Evolutionary conservation across 2,797 vertebrate species (phyloP).

Genomic region (Alosa sapidissima): DNA sequence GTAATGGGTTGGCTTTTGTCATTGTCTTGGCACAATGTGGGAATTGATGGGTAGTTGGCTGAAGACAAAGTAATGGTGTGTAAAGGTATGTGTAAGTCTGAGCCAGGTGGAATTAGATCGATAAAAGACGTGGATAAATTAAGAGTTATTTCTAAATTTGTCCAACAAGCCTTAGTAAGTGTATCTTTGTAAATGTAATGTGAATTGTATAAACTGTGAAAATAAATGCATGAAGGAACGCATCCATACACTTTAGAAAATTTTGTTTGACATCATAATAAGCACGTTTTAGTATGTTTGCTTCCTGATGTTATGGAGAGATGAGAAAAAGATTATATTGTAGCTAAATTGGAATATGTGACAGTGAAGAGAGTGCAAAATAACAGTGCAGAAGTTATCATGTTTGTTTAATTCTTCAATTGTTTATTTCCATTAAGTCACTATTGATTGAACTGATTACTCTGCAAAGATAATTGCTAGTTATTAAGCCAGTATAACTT

Average conservation of each 20-base stretch:
- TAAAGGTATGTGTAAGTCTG: not conserved
- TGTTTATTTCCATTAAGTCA: constrained; percentile 16
- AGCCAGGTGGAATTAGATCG: not conserved
- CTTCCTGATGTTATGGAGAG: not conserved
- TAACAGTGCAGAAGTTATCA: constrained; percentile 11
- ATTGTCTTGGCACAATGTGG: not conserved
- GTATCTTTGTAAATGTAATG: not conserved
- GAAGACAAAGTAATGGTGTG: not conserved
- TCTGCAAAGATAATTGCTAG: constrained; percentile 34
- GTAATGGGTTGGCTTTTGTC: not conserved
- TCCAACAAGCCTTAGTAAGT: not conserved
- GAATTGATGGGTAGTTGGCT: not conserved
- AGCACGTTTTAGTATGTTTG: not conserved
- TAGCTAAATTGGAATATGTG: not conserved
- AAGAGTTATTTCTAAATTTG: not conserved
- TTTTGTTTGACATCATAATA: not conserved
- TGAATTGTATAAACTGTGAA: not conserved
- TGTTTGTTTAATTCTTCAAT: constrained; percentile 20
- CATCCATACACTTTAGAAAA: not conserved
- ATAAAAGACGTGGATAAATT: not conserved
- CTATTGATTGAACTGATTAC: constrained; percentile 30
- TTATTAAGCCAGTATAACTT: constrained; percentile 27
- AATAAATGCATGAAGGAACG: not conserved
- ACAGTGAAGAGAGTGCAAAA: not conserved
- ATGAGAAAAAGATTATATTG: not conserved